Conservation (phyloP, 1,140 invertebrate genomes). For the Drosophila arizonae region DNA sequence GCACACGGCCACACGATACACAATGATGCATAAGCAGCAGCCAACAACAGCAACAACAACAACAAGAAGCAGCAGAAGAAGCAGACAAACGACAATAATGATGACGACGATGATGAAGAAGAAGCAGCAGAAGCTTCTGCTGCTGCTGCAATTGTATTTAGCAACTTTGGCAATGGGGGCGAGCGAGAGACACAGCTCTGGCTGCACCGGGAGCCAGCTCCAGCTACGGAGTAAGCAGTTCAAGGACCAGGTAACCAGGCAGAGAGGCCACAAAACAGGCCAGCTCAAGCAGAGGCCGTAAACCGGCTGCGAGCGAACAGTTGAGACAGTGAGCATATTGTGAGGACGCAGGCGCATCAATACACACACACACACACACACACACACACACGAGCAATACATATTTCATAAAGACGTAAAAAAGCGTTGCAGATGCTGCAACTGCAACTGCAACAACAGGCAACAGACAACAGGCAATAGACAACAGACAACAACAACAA, state of each 20-base stretch:
- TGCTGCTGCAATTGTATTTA: slow-evolving; percentile 16
- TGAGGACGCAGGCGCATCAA: slow-evolving; percentile 53
- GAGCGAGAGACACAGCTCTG: slow-evolving; percentile 17
- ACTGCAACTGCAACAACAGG: slow-evolving; percentile 24
- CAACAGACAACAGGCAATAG: slow-evolving; percentile 6
- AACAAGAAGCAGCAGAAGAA: neutral
- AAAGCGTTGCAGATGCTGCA: slow-evolving; percentile 32
- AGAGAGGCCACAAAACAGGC: slow-evolving; percentile 59
- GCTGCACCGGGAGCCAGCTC: slow-evolving; percentile 7
- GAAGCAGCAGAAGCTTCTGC: slow-evolving; percentile 18
- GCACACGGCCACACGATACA: slow-evolving; percentile 11
- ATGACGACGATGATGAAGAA: slow-evolving; percentile 1
- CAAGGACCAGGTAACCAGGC: slow-evolving; percentile 64
- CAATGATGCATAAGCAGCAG: slow-evolving; percentile 10
- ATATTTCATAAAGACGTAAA: slow-evolving; percentile 49
- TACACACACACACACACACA: slow-evolving; percentile 32
- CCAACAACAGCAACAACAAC: slow-evolving; percentile 3
- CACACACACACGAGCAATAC: slow-evolving; percentile 36
- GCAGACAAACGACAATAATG: neutral
- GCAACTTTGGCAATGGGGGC: slow-evolving; percentile 33
- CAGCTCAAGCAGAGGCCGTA: slow-evolving; percentile 30
- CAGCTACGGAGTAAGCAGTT: slow-evolving; percentile 50
- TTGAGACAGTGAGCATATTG: slow-evolving; percentile 16
- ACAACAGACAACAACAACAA: slow-evolving; percentile 8
- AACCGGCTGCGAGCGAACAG: slow-evolving; percentile 34